Base-by-base conservation (phyloP, 2,797 vertebrate genomes). In the Chromobotia macracanthus region DNA sequence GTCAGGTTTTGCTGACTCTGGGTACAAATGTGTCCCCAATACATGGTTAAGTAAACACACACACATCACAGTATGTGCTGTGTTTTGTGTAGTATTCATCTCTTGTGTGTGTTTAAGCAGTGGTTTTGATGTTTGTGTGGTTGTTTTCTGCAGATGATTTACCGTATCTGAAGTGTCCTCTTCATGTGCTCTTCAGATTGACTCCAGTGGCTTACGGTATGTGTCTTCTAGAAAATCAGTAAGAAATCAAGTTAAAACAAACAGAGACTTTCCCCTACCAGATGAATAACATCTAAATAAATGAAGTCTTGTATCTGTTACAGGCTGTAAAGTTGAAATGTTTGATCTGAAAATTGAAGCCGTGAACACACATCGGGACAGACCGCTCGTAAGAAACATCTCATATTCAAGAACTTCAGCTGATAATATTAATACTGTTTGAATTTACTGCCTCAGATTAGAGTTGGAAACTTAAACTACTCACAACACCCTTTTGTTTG, bases 141-240 rank as follows among this genome's bases (percentile, higher is more conserved):
- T 16, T 76, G 23, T 46, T 46, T 65, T 83, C 19, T 85, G 69
- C 89, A 98, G 97, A 96, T 44, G 95, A 98, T 79, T 90, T 98
- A 4, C 96, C 97, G 0, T 98, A 97, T 87, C 87, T 98, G 90
- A 94, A 91, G 85, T 98, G 96, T 73, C 97, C 97, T 31, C 94
- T 99, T 44, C 97, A 99, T 84, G 94, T 92, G 56, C 95, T 99
- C 11, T 91, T 99, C 21, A 96, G 96, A 84, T 95, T 99, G 53
- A 97, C 96, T 0, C 97, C 97, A 0, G 95, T 99, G 82, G 97
- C 97, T 2, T 99, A 99, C 0, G 97, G 97, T 98, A 91, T 91
- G 90, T 84, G 25, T 0, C 51, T 23, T 23, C n/a, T 23, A 56
- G 3, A 56, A 56, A 10, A 56, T 56, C 11, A 44, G 35, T 15